Conservation (phyloP, 2,888 invertebrate genomes). For the Seira ritae region DNA sequence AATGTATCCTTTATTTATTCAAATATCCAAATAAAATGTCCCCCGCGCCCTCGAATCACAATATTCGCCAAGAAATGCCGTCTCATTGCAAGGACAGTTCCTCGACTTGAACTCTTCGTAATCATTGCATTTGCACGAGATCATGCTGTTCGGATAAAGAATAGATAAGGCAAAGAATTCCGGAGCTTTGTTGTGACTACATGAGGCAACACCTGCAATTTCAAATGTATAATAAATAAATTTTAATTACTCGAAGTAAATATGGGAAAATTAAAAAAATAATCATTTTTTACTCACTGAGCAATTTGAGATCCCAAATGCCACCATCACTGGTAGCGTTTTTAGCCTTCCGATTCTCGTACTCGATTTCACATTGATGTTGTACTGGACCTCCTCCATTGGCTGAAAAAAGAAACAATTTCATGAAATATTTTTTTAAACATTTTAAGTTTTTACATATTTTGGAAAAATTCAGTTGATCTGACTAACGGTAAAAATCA, state of each 20-base stretch:
- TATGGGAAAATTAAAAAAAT: not conserved
- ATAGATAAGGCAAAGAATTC: constrained; percentile 59
- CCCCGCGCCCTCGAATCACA: constrained; percentile 52
- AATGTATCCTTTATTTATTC: no score
- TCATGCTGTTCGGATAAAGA: constrained; percentile 2
- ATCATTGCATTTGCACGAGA: constrained; percentile 47
- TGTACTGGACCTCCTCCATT: constrained; percentile 65
- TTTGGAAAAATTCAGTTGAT: no score
- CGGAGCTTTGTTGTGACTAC: constrained; percentile 60
- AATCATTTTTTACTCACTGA: constrained; percentile 48
- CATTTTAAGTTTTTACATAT: no score
- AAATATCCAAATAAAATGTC: constrained; percentile 56
- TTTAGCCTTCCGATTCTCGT: constrained; percentile 36
- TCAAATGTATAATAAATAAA: no score
- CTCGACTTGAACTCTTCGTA: constrained; percentile 47
- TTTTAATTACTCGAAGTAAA: not conserved
- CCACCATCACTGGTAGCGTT: constrained; percentile 19
- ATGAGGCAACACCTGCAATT: no score
- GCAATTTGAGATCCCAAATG: constrained; percentile 7
- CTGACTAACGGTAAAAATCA: constrained; percentile 61
- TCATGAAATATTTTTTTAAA: no score
- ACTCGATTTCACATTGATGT: constrained; percentile 42
- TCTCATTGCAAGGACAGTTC: constrained; percentile 47
- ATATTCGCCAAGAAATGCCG: constrained; percentile 55
- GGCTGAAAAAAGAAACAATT: constrained; percentile 32